Evolutionary conservation across 2,113 vertebrate species (phyloP), one percentile per base, ranked within the genome.

Genomic region (Galemys pyrenaicus): DNA sequence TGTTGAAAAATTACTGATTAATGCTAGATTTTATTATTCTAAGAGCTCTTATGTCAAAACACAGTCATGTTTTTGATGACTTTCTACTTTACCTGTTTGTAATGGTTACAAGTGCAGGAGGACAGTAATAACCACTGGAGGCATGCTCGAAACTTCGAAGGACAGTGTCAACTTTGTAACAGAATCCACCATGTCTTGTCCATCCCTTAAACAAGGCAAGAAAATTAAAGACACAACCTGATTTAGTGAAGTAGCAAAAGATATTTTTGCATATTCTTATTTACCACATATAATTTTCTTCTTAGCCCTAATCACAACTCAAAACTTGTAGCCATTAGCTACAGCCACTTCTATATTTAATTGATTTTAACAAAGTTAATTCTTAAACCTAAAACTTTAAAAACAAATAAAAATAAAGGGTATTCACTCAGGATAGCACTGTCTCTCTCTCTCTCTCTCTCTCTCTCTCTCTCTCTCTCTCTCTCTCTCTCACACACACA

Each of bases 121-220:
- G 98, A 97, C 99, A 99, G 98, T 99, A 99, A 97, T 99, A 99
- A 79, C 99, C 99, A 95, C 95, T 98, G 87, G 97, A 95, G 46
- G 99, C 99, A 4, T 99, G 98, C 32, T 98, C 97, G 97, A 98
- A 99, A 89, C 93, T 99, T 98, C 99, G 98, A 91, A 98, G 98
- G 49, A 98, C 98, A 70, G 97, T 97, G 30, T 99, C 98, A 90
- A 99, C 98, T 92, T 96, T 98, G 97, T 99, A 99, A 98, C 99
- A 99, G 98, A 98, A 99, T 95, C 96, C 96, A 68, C 98, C 97
- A 54, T 99, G 98, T 96, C 99, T 98, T 97, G 98, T 99, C 99
- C 99, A 99, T 90, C 98, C 99, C 99, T 99, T 98, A 79, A 94
- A 96, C 81, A 96, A 79, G 39, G 91, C 98, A 97, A 89, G 24